These are phyloP conservation scores for Sebastes iracundus DNA, from an alignment of 2,797 vertebrate genomes.

Conservation along the genomic window DNA sequence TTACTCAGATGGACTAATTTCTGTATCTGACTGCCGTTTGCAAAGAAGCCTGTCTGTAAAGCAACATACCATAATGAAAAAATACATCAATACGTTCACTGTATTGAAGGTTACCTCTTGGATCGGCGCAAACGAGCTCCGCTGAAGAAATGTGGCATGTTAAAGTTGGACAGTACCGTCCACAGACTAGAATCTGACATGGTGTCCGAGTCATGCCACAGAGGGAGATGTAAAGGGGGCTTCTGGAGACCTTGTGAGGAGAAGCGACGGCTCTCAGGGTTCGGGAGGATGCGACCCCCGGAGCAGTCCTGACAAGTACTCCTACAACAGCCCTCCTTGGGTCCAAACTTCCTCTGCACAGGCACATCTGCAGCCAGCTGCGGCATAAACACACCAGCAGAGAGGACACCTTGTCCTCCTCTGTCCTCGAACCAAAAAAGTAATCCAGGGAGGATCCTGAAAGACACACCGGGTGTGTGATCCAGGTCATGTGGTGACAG, in stretches of 20 bases:
- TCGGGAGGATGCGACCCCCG: slow-evolving; percentile 28
- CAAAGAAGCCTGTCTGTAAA: not conserved
- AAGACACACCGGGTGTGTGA: slow-evolving; percentile 34
- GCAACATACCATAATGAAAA: not conserved
- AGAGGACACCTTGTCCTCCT: slow-evolving; percentile 70
- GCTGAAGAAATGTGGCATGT: slow-evolving; percentile 89
- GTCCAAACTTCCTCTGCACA: slow-evolving; percentile 64
- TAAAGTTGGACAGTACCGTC: slow-evolving; percentile 92
- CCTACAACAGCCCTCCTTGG: slow-evolving; percentile 43
- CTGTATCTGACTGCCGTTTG: not conserved
- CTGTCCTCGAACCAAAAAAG: slow-evolving; percentile 68
- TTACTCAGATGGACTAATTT: not conserved
- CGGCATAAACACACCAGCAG: slow-evolving; percentile 72
- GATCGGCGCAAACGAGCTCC: slow-evolving; percentile 90
- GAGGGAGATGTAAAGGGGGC: slow-evolving; percentile 49
- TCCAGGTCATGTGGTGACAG: slow-evolving; percentile 69
- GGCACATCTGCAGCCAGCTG: slow-evolving; percentile 79
- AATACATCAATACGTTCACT: not conserved
- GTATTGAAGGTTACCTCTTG: slow-evolving; percentile 87
- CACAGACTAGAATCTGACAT: slow-evolving; percentile 92
- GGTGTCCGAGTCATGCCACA: slow-evolving; percentile 73
- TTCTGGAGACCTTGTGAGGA: slow-evolving; percentile 57
- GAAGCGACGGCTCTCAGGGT: slow-evolving; percentile 40
- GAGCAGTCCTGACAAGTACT: slow-evolving; percentile 40
- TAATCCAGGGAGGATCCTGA: slow-evolving; percentile 64